Conservation (phyloP, 2,113 vertebrate species). For the Istiophorus platypterus region DNA sequence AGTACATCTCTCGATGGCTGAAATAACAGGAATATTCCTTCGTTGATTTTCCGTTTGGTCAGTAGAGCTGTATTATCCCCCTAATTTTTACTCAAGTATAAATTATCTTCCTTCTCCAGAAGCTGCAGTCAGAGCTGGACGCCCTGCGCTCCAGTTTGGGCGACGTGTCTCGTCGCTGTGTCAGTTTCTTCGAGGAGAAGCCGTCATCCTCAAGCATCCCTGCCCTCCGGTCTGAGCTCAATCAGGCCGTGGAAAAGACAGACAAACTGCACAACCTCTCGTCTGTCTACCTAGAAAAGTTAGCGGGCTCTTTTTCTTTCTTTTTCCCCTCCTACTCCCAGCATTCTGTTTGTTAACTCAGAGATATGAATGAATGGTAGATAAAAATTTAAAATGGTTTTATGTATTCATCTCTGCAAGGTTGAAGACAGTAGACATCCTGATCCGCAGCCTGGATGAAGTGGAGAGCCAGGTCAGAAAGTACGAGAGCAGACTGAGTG, state of each 20-base stretch:
- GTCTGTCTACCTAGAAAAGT: constrained; percentile 93
- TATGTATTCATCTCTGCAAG: constrained; percentile 72
- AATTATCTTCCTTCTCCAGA: constrained; percentile 61
- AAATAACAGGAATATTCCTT: too few species aligned
- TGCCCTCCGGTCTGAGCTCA: constrained; percentile 89
- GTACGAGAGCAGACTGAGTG: constrained; percentile 93
- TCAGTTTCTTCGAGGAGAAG: constrained; percentile 91
- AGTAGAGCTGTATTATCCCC: not conserved
- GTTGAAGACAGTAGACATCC: constrained; percentile 91
- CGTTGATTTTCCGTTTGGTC: too few species aligned
- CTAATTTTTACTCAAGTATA: not conserved
- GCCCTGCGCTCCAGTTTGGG: constrained; percentile 85
- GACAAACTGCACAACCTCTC: constrained; percentile 90
- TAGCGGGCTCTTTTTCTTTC: constrained; percentile 68
- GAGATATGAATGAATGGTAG: not conserved
- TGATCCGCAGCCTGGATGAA: constrained; percentile 88
- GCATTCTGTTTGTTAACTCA: not conserved
- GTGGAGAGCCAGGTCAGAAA: constrained; percentile 92
- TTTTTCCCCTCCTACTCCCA: not conserved
- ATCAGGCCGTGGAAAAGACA: constrained; percentile 89
- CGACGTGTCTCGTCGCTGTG: constrained; percentile 87
- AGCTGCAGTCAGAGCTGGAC: constrained; percentile 87
- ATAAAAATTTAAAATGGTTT: not conserved
- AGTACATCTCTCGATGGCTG: too few species aligned
- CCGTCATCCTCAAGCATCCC: constrained; percentile 87